phyloP scores from a whole-genome alignment of 2,888 invertebrate genomes.

The Aelia acuminata region DNA sequence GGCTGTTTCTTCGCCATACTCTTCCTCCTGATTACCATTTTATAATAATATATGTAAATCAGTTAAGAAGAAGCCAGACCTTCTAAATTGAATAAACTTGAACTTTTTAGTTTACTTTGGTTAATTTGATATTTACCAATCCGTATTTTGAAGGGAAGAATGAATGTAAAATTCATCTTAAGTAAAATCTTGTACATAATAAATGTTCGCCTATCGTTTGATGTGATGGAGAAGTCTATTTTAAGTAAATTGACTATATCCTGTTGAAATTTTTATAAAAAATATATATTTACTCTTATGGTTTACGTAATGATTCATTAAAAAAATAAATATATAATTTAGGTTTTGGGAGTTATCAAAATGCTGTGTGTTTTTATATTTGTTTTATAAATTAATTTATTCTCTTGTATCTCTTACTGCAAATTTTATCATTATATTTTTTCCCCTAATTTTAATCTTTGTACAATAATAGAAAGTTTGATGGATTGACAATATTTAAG shows the following conservation, averaged over 20 bases:
- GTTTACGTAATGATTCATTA: constrained; percentile 32
- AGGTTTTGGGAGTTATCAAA: constrained; percentile 51
- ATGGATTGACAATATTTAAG: constrained; percentile 56
- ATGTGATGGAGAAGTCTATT: constrained; percentile 54
- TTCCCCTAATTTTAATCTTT: constrained; percentile 36
- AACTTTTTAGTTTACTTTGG: not conserved
- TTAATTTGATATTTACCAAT: not conserved
- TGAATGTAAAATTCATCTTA: constrained; percentile 42
- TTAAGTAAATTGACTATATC: constrained; percentile 50
- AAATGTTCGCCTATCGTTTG: constrained; percentile 37
- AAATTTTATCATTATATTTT: constrained; percentile 53
- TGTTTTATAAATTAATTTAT: constrained; percentile 57
- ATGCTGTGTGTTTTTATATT: constrained; percentile 57
- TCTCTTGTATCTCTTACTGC: constrained; percentile 47
- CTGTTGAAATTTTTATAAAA: constrained; percentile 56
- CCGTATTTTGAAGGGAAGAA: not conserved
- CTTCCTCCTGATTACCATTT: not conserved
- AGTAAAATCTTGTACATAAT: constrained; percentile 44
- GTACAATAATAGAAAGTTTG: constrained; percentile 32
- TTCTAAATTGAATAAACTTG: constrained; percentile 29
- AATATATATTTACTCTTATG: constrained; percentile 43
- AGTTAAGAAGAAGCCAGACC: not conserved
- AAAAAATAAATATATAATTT: constrained; percentile 36
- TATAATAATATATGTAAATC: not conserved
- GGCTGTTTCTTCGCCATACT: not conserved